These are phyloP conservation scores for Neoseiulus cucumeris DNA, from an alignment of 1,140 invertebrate genomes.

Conservation along the genomic window DNA sequence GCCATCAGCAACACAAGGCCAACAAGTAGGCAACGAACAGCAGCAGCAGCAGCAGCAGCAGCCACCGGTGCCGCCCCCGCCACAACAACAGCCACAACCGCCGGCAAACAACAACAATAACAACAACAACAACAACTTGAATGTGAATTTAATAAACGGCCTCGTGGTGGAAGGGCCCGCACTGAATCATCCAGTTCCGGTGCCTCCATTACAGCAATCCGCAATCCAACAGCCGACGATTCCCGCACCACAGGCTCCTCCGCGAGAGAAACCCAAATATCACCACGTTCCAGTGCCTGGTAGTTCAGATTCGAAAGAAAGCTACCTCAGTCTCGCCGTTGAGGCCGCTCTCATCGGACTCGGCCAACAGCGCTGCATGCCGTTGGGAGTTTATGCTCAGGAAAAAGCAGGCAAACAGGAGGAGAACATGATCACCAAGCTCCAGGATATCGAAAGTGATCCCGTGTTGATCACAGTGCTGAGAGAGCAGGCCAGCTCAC, in stretches of 20 bases:
- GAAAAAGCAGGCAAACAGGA: conserved; percentile 52
- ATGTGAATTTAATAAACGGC: not conserved
- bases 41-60: not conserved
- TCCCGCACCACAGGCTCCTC: not conserved
- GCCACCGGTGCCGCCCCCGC: no score
- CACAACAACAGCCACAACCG: not conserved
- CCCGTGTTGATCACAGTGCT: conserved; percentile 38
- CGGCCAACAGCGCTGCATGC: conserved; percentile 54
- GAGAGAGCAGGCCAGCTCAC: conserved; percentile 34
- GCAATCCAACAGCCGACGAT: not conserved
- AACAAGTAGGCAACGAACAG: not conserved
- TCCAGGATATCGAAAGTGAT: conserved; percentile 54
- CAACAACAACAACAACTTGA: conserved; percentile 7
- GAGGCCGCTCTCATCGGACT: conserved; percentile 43
- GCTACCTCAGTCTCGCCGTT: conserved; percentile 51
- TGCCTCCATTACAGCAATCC: not conserved
- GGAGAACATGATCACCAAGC: conserved; percentile 47
- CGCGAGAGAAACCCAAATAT: conserved; percentile 35
- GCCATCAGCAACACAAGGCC: not conserved
- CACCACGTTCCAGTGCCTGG: conserved; percentile 48
- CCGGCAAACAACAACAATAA: not conserved
- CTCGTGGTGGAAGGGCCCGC: not conserved
- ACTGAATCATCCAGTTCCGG: not conserved
- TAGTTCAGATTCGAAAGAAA: conserved; percentile 40
- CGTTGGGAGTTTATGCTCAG: conserved; percentile 53